Evolutionary conservation across 1,140 invertebrate genomes (phyloP).

Genomic region (Ips typographus): DNA sequence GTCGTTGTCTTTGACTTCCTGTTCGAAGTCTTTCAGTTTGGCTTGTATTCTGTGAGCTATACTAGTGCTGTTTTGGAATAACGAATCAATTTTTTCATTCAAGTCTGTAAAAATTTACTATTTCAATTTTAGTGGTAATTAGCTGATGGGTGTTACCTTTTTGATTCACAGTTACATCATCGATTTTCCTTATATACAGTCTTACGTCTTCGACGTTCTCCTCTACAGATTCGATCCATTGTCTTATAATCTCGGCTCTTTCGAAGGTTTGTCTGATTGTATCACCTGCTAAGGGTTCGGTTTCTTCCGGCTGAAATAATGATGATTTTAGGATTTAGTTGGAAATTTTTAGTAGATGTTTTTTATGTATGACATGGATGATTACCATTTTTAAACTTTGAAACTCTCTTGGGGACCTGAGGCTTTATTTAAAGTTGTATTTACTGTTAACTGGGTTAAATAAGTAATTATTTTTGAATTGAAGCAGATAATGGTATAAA

Average conservation of each 20-base stretch:
- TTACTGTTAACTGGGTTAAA: background rate
- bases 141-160: slow-evolving; percentile 13
- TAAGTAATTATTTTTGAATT: background rate
- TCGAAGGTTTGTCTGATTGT: slow-evolving; percentile 33
- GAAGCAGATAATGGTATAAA: background rate
- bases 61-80: slow-evolving; percentile 43
- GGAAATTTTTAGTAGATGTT: background rate
- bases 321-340: background rate
- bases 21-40: slow-evolving; percentile 43
- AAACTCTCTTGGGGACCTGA: background rate
- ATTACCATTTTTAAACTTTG: background rate
- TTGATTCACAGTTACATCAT: slow-evolving; percentile 27
- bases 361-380: background rate
- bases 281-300: slow-evolving; percentile 3
- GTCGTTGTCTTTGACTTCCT: slow-evolving; percentile 35
- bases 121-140: background rate
- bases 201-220: slow-evolving; percentile 26
- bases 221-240: slow-evolving; percentile 38
- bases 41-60: slow-evolving; percentile 36
- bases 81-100: slow-evolving; percentile 38
- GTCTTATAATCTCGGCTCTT: slow-evolving; percentile 33
- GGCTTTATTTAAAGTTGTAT: background rate
- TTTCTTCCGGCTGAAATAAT: slow-evolving; percentile 22
- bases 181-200: slow-evolving; percentile 25
- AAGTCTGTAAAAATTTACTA: slow-evolving; percentile 37